These are phyloP conservation scores for Macrosoma leucophasiata DNA, from an alignment of 2,888 invertebrate species.

Conservation along the genomic window DNA sequence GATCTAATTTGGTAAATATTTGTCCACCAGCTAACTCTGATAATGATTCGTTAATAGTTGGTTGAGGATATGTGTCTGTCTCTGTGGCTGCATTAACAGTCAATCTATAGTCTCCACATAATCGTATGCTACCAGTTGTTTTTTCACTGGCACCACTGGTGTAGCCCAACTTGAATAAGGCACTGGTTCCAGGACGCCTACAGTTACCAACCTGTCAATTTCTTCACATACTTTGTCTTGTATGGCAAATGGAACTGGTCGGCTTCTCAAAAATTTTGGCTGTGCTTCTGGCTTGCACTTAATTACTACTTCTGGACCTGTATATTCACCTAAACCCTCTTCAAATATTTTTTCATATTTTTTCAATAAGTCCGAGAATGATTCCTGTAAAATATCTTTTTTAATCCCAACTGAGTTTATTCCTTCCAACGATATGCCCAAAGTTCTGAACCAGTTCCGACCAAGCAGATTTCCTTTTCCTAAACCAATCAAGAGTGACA, in stretches of 20 bases:
- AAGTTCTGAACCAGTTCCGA: too few relatives aligned
- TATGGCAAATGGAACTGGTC: constrained; percentile 6
- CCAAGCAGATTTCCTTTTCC: too few relatives aligned
- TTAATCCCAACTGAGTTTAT: too few relatives aligned
- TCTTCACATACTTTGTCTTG: constrained; percentile 2
- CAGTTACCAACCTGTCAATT: background rate
- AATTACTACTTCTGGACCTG: constrained; percentile 2
- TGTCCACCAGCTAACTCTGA: constrained; percentile 19
- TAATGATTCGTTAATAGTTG: constrained; percentile 18
- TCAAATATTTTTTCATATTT: constrained; percentile 1
- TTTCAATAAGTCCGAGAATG: too few relatives aligned
- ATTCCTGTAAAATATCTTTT: too few relatives aligned
- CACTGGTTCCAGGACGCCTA: constrained; percentile 14
- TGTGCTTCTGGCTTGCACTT: background rate
- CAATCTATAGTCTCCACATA: constrained; percentile 20
- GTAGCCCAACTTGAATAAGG: constrained; percentile 22
- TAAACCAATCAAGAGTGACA: too few relatives aligned
- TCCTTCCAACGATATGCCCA: too few relatives aligned
- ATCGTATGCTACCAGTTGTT: constrained; percentile 17
- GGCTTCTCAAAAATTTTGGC: constrained; percentile 2
- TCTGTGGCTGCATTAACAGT: constrained; percentile 18
- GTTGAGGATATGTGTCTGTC: constrained; percentile 17
- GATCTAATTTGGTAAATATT: constrained; percentile 24
- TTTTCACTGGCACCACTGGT: constrained; percentile 15
- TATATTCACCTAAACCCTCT: too few relatives aligned